Percentiles rank a stretch among this genome's conserved stretches.
Conservation (phyloP, 2,888 invertebrate genomes). For the Nomada hirtipes region DNA sequence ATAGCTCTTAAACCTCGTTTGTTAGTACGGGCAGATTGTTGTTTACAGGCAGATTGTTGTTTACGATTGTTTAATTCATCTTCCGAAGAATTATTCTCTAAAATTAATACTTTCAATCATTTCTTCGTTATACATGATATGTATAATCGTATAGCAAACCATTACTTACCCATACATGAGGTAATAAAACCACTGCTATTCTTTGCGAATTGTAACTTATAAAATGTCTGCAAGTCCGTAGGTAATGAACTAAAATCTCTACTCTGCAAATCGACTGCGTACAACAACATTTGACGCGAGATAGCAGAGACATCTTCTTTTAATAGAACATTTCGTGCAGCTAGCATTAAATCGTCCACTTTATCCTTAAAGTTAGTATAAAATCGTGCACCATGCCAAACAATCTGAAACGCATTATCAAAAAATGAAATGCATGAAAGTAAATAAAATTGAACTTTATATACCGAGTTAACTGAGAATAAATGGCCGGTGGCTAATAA, state of each 20-base stretch:
- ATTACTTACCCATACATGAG: no score
- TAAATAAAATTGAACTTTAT: background rate
- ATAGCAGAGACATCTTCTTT: slow-evolving; percentile 78
- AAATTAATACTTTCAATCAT: background rate
- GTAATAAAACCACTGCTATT: slow-evolving; percentile 58
- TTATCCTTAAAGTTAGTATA: slow-evolving; percentile 58
- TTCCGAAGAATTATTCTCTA: background rate
- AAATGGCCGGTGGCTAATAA: no score
- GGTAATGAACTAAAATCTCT: slow-evolving; percentile 80
- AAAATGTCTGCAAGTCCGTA: slow-evolving; percentile 81
- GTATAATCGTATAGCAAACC: background rate
- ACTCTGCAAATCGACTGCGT: slow-evolving; percentile 83
- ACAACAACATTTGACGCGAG: slow-evolving; percentile 82
- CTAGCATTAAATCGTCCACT: slow-evolving; percentile 79
- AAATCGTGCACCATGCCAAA: slow-evolving; percentile 80
- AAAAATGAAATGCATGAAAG: background rate
- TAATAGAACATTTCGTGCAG: slow-evolving; percentile 79
- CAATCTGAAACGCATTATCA: slow-evolving; percentile 76
- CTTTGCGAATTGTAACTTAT: slow-evolving; percentile 80
- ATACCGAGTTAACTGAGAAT: no score
- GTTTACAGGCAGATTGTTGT: no score
- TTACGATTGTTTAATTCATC: no score
- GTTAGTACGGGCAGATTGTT: background rate
- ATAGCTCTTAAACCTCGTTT: slow-evolving; percentile 53
- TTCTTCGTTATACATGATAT: background rate